Evolutionary conservation across 2,797 vertebrate genomes (phyloP), one percentile per base, ranked within the genome.

Genomic region (Psittacula echo): DNA sequence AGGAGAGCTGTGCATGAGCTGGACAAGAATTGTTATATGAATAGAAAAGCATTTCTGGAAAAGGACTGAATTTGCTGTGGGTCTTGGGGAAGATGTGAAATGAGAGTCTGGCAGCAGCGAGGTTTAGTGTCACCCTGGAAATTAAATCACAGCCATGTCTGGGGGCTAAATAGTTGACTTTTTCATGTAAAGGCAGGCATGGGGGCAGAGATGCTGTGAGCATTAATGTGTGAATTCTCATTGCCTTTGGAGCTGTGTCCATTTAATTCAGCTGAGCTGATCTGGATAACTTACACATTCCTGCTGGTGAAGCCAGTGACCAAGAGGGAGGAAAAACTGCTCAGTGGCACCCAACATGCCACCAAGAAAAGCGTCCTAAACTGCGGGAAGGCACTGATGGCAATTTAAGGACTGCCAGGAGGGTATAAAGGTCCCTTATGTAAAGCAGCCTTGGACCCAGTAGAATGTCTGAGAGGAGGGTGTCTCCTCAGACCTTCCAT

Each of bases 401-500:
- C 41, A 24, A 34, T 24, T 71, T 53, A 44, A 74, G 32, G 27
- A 22, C 48, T 95, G 75, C 66, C 76, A 90, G 75, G 21, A 19
- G 3, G 23, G 50, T 17, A 89, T 32, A 85, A 95, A 92, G 47
- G 65, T 53, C 44, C 72, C 32, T 91, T 56, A 48, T 5, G 80
- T 10, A 53, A 64, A 27, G 30, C 32, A 54, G 39, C 19, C 29
- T 64, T 64, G 85, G 76, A 13, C 58, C 58, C 47, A 56, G 54
- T 0, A 60, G 72, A 70, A 48, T 5, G 65, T 54, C 87, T 54
- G 78, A 66, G 70, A 26, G 54, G 50, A 66, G 26, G 48, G n/a
- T 54, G 73, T 70, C 91, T 92, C 86, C 84, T 92, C 85, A 90
- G 54, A 66, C 19, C 89, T 95, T 95, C 89, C 89, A 85, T 85